Evolutionary conservation across 2,888 invertebrate species (phyloP), one percentile per base, ranked within the genome.

Genomic region (Synanthedon myopaeformis): DNA sequence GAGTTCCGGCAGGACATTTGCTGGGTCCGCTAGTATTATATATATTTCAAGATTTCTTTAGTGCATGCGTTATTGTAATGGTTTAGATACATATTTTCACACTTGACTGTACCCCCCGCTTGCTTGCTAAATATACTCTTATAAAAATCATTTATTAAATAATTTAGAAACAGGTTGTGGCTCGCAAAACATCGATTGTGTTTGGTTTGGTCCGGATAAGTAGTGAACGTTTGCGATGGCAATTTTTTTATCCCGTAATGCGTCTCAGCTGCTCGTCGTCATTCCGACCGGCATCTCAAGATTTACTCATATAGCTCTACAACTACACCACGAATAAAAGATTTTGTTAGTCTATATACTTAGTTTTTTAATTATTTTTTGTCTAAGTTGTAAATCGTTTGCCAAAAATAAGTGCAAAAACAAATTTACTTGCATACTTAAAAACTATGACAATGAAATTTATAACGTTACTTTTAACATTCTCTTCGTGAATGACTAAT

Each of bases 381-480:
- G 67, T 72, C 79, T 85, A 84, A 81, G 79, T 80, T 80, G 78
- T 78, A 79, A 35, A 79, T 75, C 76, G 79, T 79, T 82, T 77
- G 79, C 79, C 79, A 76, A 82, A 77, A 75, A 67, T 72, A 78
- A 79, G 86, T 85, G 86, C 85, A 81, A 82, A 86, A 85, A 71
- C 76, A 84, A 84, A 82, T 35, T 83, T 78, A 82, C 74, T 81
- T 66, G 72, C 82, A 79, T 82, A 81, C 85, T 81, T 87, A 85
- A 63, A 23, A 81, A 81, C 86, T 87, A 87, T 83, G 81, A 86
- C 84, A 82, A 82, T 84, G 80, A 85, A 79, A 82, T 82, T 82
- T 82, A 76, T 75, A 79, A 71, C 74, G 79, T 81, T 81, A 81
- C 35, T 35, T 74, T 75, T 76, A 81, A 79, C 78, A 79, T 80